Base-by-base conservation (phyloP, 2,888 invertebrate species). In the Tipula unca region DNA sequence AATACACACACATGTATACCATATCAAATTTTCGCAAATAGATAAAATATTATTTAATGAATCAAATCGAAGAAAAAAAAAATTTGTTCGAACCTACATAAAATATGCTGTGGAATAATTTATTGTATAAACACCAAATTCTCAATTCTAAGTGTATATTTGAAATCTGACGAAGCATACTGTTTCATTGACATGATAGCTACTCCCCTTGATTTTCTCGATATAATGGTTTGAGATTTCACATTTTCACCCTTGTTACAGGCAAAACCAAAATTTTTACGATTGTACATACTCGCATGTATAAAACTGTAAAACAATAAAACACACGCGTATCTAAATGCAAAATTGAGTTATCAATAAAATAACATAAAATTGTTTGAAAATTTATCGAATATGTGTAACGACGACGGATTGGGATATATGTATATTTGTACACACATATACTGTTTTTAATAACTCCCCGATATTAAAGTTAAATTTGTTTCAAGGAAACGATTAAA, bases 41-140 rank as follows among this genome's bases (percentile, higher is more conserved):
- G 69, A 69, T 69, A 69, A 69, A 69, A 69, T 69, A 69, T 69
- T 69, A 69, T 69, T 69, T 69, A 69, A 69, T 69, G 69, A 69
- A 69, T 69, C 69, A 69, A 69, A 69, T 1, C 69, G 69, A 69
- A 69, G 10, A 69, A 25, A 69, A 17, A 48, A 17, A 69, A 69
- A 25, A 69, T 1, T 25, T 17, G 5, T 54, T 69, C 69, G 69
- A 69, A 69, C 69, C 69, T 25, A 69, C 10, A 69, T 25, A 69
- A 69, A 69, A 69, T 69, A 69, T 25, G 69, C 69, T 69, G 69
- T 69, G 69, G 69, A 20, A 69, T 69, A 69, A 69, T 69, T 69
- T 69, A 69, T 69, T 25, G 69, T 25, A 25, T 25, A 69, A 69
- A 69, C 69, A 69, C 69, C 69, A 69, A 69, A 69, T n/a, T n/a